phyloP scores from a whole-genome alignment of 2,797 vertebrate species.

The Anolis apletophallus region DNA sequence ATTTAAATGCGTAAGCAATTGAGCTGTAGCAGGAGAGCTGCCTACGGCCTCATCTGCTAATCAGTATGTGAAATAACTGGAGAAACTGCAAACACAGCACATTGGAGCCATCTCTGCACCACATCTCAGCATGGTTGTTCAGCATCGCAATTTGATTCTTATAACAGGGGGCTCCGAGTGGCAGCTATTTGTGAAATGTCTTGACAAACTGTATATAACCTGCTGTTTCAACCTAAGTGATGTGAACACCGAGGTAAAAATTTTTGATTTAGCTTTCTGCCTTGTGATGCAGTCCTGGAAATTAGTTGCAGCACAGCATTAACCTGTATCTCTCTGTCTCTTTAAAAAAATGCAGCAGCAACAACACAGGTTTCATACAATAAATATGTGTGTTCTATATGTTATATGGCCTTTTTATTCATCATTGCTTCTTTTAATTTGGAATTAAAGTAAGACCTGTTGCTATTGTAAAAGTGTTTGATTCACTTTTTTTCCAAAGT shows the following conservation, averaged over 20 bases:
- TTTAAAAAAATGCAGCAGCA: background rate
- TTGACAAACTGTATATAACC: background rate
- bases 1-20: constrained; percentile 10
- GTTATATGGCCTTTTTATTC: background rate
- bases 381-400: background rate
- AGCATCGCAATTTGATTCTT: background rate
- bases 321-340: background rate
- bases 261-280: background rate
- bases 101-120: background rate
- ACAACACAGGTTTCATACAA: background rate
- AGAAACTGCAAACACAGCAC: background rate
- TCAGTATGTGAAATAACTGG: constrained; percentile 4
- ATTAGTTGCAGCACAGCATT: background rate
- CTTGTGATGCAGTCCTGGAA: background rate
- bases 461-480: no score
- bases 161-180: background rate
- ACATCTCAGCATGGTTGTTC: background rate
- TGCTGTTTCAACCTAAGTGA: background rate
- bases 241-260: background rate
- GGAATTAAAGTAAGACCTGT: background rate
- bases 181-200: background rate
- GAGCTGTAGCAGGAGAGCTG: background rate
- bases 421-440: background rate
- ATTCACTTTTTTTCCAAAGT: background rate
- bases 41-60: constrained; percentile 16